Evolutionary conservation across 35 echinoderm and acorn worm genomes (phyloP).

Genomic region (Chiridota heheva): DNA sequence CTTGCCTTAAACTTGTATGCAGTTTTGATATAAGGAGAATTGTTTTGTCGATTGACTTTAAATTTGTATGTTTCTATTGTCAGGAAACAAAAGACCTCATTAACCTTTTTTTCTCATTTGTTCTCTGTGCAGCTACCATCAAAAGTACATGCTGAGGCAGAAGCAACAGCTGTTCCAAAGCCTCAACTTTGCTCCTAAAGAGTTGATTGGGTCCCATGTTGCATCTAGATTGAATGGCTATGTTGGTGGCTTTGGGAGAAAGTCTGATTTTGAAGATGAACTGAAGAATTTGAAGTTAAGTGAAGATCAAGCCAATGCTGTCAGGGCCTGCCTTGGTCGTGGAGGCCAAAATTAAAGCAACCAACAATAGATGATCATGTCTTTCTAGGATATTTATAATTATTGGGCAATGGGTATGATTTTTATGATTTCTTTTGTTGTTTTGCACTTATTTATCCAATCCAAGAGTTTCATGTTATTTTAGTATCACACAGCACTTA

Average conservation of each 20-base stretch:
- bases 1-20: too few species aligned
- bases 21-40: too few species aligned
- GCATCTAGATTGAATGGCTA: conserved; percentile 92
- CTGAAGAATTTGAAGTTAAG: conserved; percentile 56
- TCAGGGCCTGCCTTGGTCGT: conserved; percentile 37
- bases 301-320: conserved; percentile 79
- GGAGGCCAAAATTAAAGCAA: conserved; percentile 70
- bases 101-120: not conserved
- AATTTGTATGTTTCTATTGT: too few species aligned
- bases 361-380: too few species aligned
- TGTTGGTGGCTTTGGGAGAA: conserved; percentile 75
- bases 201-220: conserved; percentile 53
- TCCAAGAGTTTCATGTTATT: too few species aligned
- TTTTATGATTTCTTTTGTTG: too few species aligned
- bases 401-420: too few species aligned
- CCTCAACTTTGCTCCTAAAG: conserved; percentile 67
- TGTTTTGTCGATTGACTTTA: too few species aligned
- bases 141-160: conserved; percentile 97
- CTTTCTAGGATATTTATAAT: not conserved
- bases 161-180: conserved; percentile 70
- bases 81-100: too few species aligned
- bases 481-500: too few species aligned
- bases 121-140: conserved; percentile 84
- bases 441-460: too few species aligned
- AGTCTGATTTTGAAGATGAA: conserved; percentile 71